Base-by-base conservation (phyloP, 1,140 invertebrate genomes). In the Zaprionus capensis region DNA sequence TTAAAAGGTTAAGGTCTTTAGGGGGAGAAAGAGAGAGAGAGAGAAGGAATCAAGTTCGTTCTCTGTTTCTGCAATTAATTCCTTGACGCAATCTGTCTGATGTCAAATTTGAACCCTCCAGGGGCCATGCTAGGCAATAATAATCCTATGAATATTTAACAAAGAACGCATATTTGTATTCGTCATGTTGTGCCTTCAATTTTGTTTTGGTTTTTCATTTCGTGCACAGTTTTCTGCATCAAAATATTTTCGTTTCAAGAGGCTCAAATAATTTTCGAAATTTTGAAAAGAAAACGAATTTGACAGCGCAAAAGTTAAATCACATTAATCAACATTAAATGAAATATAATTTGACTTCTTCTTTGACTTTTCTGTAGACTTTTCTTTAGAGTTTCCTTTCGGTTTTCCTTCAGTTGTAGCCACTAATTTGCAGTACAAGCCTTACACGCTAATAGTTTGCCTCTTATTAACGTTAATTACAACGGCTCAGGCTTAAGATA, bases 391-490 rank as follows among this genome's bases (percentile, higher is more conserved):
- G 15, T 44, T 44, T n/a, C 6, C 5, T 53, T 53, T 36, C 34
- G 17, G n/a, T 17, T 44, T 44, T 17, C 41, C n/a, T 9, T 3
- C 7, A 5, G 12, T 38, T 38, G 36, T 38, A 14, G 46, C 49
- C 5, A 65, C n/a, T 26, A 51, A 24, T 15, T 56, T 9, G 31
- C 26, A 20, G 6, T 4, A 44, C 58, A 22, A 15, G 51, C 26
- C 20, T 64, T 49, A 36, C 24, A 24, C n/a, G n/a, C 17, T 36
- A 36, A 20, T 64, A 51, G 46, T 53, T n/a, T 75, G 63, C 63
- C 44, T 38, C 36, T 75, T 69, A 76, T 88, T 90, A 81, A 76
- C 62, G 70, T 76, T 90, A 88, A 88, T 90, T 90, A 84, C 75
- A 72, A 74, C 69, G 71, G 59, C 57, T 76, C 73, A 68, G 64